Evolutionary conservation across 1,140 invertebrate genomes (phyloP).

Genomic region (Aphidius gifuensis): DNA sequence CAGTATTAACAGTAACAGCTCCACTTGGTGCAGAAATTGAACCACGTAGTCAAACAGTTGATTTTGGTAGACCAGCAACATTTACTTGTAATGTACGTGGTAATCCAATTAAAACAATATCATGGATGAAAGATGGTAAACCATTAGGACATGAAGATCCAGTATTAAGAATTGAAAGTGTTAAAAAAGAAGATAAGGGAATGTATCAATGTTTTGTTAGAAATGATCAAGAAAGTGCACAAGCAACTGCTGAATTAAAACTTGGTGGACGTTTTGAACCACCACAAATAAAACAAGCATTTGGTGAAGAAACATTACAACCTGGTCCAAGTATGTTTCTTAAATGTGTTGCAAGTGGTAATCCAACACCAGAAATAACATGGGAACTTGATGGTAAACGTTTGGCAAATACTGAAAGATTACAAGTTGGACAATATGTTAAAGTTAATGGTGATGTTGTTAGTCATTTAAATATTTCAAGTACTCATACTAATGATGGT

Average conservation of each 20-base stretch:
- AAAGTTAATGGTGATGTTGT: conserved; percentile 88
- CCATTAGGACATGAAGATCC: conserved; percentile 74
- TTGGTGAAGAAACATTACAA: conserved; percentile 81
- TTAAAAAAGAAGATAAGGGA: conserved; percentile 92
- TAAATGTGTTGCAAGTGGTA: conserved; percentile 79
- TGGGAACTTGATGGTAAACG: conserved; percentile 91
- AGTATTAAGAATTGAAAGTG: conserved; percentile 79
- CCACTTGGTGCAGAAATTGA: conserved; percentile 83
- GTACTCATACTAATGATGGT: conserved; percentile 88
- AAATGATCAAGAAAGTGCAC: conserved; percentile 91
- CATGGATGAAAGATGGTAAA: conserved; percentile 91
- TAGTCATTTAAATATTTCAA: conserved; percentile 89
- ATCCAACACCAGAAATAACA: conserved; percentile 90
- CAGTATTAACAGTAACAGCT: conserved; percentile 87
- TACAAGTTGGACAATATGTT: conserved; percentile 83
- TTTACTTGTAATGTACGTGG: conserved; percentile 89
- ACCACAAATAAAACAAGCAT: conserved; percentile 81
- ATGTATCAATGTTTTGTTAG: conserved; percentile 97
- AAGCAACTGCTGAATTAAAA: conserved; percentile 88
- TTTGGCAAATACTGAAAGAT: conserved; percentile 73
- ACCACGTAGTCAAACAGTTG: conserved; percentile 85
- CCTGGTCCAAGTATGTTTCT: conserved; percentile 82
- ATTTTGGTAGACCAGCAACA: conserved; percentile 85
- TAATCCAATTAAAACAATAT: conserved; percentile 83
- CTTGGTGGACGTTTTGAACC: conserved; percentile 87